Percentiles rank a stretch among this genome's conserved stretches.
Evolutionary conservation across 2,797 vertebrate genomes (phyloP).

Genomic region (Tenualosa ilisha): DNA sequence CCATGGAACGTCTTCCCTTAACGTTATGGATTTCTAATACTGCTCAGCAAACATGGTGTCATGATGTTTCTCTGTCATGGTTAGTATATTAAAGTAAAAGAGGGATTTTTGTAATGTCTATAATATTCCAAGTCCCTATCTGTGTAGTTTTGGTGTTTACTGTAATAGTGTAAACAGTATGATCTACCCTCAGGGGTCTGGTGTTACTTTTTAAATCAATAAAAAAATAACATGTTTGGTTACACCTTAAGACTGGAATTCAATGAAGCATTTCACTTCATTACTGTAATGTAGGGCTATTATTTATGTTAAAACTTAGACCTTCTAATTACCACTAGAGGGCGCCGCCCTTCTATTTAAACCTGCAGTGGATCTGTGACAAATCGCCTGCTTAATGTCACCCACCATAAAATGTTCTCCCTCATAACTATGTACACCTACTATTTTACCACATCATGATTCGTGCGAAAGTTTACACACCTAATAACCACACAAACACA

Average conservation of each 20-base stretch:
- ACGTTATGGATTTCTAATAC: constrained; percentile 93
- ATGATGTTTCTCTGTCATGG: constrained; percentile 98
- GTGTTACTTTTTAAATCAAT: constrained; percentile 99
- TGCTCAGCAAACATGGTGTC: constrained; percentile 94
- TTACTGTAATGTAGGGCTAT: too few species aligned
- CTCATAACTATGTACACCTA: neutral
- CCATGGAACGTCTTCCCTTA: constrained; percentile 99
- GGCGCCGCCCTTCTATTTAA: neutral
- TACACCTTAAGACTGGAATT: constrained; percentile 62
- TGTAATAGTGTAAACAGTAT: constrained; percentile 91
- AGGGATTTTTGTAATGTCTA: constrained; percentile 96
- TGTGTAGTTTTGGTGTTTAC: constrained; percentile 96
- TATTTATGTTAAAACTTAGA: neutral
- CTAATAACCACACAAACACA: neutral
- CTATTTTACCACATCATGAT: too few species aligned
- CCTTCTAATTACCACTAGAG: neutral
- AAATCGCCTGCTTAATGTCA: neutral
- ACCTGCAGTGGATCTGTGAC: neutral
- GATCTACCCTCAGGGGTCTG: constrained; percentile 94
- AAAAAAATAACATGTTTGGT: constrained; percentile 96
- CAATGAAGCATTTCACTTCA: neutral
- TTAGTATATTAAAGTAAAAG: constrained; percentile 97
- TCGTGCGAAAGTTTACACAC: too few species aligned
- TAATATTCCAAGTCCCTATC: constrained; percentile 95
- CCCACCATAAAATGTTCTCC: neutral